Evolutionary conservation across 2,797 vertebrate species (phyloP).

Genomic region (Karalla daura): DNA sequence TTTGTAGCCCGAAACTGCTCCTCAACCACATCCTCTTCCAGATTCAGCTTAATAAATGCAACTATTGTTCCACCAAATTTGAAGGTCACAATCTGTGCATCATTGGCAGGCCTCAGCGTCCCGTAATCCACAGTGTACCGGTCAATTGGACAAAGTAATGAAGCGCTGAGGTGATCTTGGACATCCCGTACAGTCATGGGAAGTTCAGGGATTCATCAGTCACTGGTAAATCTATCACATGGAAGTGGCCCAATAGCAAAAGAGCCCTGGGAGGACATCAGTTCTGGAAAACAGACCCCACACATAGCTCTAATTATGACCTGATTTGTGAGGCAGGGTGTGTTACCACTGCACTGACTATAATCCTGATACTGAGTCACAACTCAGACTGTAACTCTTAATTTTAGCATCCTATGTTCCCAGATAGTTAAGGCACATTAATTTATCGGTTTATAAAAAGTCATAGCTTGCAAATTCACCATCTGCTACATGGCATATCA

Average conservation of each 20-base stretch:
- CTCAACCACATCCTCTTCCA: not conserved
- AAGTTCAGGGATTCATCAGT: slow-evolving; percentile 12
- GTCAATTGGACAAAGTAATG: not conserved
- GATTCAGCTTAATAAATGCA: not conserved
- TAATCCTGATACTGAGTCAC: not conserved
- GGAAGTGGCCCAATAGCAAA: slow-evolving; percentile 4
- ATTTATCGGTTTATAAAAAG: no score
- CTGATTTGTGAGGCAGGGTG: not conserved
- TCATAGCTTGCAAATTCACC: no score
- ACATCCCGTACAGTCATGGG: not conserved
- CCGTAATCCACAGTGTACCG: not conserved
- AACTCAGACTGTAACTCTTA: no score
- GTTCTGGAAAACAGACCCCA: not conserved
- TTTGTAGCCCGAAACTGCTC: not conserved
- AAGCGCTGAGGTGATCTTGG: not conserved
- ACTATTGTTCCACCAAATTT: not conserved
- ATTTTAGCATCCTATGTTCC: no score
- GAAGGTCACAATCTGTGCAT: not conserved
- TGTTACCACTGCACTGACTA: not conserved
- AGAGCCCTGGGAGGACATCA: not conserved
- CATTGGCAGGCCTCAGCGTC: not conserved
- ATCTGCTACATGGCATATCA: no score
- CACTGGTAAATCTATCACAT: slow-evolving; percentile 7
- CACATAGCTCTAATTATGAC: not conserved
- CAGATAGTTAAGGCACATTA: no score